phyloP scores from a whole-genome alignment of 2,888 invertebrate species.

The Bhutanitis thaidina region DNA sequence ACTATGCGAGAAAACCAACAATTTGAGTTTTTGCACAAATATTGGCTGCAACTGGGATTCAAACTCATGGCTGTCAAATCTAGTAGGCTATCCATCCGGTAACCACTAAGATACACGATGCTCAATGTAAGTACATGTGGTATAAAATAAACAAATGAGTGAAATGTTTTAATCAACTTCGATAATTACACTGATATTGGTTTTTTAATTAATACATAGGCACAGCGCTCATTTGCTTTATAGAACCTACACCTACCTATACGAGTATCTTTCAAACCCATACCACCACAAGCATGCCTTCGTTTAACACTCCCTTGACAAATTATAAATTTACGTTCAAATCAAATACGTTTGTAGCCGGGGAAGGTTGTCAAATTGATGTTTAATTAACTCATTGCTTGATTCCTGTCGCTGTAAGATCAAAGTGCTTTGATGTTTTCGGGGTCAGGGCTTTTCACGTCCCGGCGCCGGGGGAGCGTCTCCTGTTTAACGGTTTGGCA shows the following conservation, averaged over 20 bases:
- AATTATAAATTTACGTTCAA: slow-evolving; percentile 15
- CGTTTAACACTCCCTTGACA: slow-evolving; percentile 19
- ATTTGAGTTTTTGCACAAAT: no score
- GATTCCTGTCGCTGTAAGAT: slow-evolving; percentile 48
- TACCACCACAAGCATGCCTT: slow-evolving; percentile 4
- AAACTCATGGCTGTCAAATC: no score
- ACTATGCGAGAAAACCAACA: no score
- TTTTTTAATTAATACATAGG: no score
- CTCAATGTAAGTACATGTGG: no score
- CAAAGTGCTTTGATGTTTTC: slow-evolving; percentile 50
- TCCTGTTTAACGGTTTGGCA: slow-evolving; percentile 21
- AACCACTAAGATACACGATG: no score
- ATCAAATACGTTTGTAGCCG: slow-evolving; percentile 20
- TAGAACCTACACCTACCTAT: neutral
- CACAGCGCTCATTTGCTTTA: no score
- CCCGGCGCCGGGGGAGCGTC: slow-evolving; percentile 24
- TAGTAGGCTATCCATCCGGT: no score
- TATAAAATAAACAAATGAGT: no score
- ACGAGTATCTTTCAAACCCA: neutral
- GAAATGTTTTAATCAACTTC: no score
- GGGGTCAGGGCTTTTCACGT: slow-evolving; percentile 37
- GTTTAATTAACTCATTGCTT: slow-evolving; percentile 63
- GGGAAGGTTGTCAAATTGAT: slow-evolving; percentile 44
- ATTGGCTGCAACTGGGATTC: no score
- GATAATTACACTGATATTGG: no score